Evolutionary conservation across 1,140 invertebrate species (phyloP), one percentile per base, ranked within the genome.

Genomic region (Drosophila bocki): DNA sequence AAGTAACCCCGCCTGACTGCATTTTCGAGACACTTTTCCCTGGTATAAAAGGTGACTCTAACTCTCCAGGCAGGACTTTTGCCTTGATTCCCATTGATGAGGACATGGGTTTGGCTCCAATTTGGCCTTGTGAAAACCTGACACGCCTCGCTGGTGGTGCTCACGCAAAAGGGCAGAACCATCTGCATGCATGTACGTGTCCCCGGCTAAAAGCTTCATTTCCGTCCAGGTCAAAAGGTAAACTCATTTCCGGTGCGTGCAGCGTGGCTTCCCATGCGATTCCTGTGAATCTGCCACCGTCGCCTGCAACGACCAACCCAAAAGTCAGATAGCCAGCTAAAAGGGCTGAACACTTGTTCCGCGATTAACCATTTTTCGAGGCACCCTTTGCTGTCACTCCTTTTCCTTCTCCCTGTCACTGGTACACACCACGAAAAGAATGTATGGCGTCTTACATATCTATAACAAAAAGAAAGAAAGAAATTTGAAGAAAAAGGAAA

Each of bases 151-250:
- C 7, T 45, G 65, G 22, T 22, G 19, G 22, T 22, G 19, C 54
- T 13, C 12, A 19, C 17, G 17, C 37, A 19, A 37, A 19, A 22
- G 35, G 12, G 13, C 19, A 35, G 7, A 32, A 9, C 19, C 44
- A 58, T 50, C 48, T 72, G 51, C 69, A 50, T 71, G 29, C 65
- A 70, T 7, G 44, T 48, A 29, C 26, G 26, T 29, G 26, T 29
- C 26, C 17, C 15, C 42, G 3, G 26, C 67, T 51, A 51, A 42
- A 51, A 74, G 68, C 68, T 72, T 72, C 45, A 72, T 74, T 72
- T 74, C 70, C 70, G 67, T 12, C 37, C 44, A 9, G 70, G 45
- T 17, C 45, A 39, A 72, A 71, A 72, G 69, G 69, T 72, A 42
- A 72, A 60, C 32, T 74, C 67, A 60, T 57, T 50, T 72, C 50